Evolutionary conservation across 2,888 invertebrate genomes (phyloP), one percentile per base, ranked within the genome.

Genomic region (Ophion slaviceki): DNA sequence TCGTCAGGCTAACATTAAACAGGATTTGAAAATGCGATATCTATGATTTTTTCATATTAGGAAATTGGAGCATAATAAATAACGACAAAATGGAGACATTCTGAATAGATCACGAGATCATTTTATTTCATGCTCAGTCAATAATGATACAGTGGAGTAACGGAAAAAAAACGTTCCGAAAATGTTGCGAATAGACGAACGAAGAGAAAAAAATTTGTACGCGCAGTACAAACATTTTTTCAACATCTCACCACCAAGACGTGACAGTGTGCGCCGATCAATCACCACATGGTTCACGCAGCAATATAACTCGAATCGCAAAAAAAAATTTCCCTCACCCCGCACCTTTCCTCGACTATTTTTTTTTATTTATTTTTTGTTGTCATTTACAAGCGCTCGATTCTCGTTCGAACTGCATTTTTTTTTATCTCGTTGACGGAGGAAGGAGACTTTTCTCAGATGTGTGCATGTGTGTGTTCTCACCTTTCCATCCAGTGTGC

Each of bases 401-500:
- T 76, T 80, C 75, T 74, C 67, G 62, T 47, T 53, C 4, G 53
- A 17, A 53, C 53, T 53, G 14, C 28, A n/a, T 40, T 57, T 74
- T 57, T 64, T 80, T 80, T 67, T 45, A 64, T 72, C 53, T 81
- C 61, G 32, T 53, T 53, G 66, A 66, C 74, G 53, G 17, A 83
- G 81, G 74, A 81, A 70, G 70, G 81, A 74, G 64, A 81, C 80
- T 68, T 74, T 67, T 64, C 78, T 67, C 40, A 28, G 17, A 28
- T 70, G 59, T 20, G 67, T 36, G 67, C 20, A 32, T 57, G 14
- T 64, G 76, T 61, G 78, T n/a, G 77, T 86, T 84, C 83, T 86
- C 86, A 75, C 59, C 64, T 70, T 64, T 86, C 78, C 78, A 86
- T 86, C 86, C 82, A 82, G 76, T 75, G 28, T 71, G 45, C 75